These are phyloP conservation scores for Lutjanus erythropterus DNA, from an alignment of 2,113 vertebrate genomes.

Conservation along the genomic window DNA sequence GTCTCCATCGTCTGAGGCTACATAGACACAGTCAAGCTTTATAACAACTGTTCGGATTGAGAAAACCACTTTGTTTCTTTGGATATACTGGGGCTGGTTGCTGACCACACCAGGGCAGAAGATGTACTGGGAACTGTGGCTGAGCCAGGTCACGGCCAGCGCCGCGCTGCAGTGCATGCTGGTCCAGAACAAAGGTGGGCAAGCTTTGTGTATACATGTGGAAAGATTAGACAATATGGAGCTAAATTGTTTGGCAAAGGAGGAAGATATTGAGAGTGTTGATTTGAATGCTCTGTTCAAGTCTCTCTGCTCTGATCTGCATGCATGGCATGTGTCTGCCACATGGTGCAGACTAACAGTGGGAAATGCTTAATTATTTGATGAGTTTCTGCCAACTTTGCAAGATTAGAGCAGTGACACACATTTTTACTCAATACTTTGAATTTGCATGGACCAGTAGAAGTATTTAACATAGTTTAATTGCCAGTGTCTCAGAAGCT, in stretches of 20 bases:
- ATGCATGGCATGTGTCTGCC: constrained; percentile 7
- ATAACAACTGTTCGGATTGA: neutral
- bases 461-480: neutral
- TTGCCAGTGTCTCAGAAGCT: neutral
- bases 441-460: neutral
- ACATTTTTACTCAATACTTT: neutral
- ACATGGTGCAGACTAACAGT: constrained; percentile 22
- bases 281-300: neutral
- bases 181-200: constrained; percentile 83
- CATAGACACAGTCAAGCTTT: neutral
- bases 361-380: neutral
- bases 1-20: neutral
- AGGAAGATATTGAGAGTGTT: neutral
- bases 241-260: neutral
- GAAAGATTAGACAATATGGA: neutral
- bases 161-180: constrained; percentile 79
- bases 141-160: constrained; percentile 79
- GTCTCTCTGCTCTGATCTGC: neutral
- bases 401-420: constrained; percentile 3
- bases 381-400: constrained; percentile 5
- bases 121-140: constrained; percentile 87
- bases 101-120: constrained; percentile 22
- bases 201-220: constrained; percentile 12
- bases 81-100: too few relatives aligned
- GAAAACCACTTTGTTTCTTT: constrained; percentile 9